A percentile compares a stretch with the other conserved stretches of the same genome.
These are phyloP conservation scores for Montipora capitata DNA, from an alignment of 92 coral and sea anemone species.

Conservation along the genomic window DNA sequence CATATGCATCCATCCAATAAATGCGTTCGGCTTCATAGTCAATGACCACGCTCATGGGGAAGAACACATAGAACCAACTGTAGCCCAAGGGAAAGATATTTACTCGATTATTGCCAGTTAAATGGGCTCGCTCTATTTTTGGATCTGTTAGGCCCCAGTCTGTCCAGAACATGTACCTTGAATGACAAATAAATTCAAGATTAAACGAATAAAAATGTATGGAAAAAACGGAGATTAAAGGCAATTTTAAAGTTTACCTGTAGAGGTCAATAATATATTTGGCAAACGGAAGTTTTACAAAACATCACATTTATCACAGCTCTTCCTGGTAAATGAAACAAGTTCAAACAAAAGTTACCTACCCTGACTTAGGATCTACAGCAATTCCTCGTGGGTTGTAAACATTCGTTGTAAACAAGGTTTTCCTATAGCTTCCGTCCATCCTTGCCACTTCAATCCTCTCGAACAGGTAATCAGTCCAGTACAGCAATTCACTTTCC, in stretches of 20 bases:
- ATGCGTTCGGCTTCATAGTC: conserved; percentile 73
- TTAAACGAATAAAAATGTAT: neutral
- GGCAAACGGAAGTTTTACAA: too few species aligned
- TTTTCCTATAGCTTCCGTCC: conserved; percentile 75
- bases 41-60: conserved; percentile 73
- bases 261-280: too few species aligned
- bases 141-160: conserved; percentile 67
- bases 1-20: conserved; percentile 81
- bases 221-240: neutral
- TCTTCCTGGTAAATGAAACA: neutral
- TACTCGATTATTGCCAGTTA: conserved; percentile 76
- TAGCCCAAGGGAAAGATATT: conserved; percentile 37
- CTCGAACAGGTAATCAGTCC: conserved; percentile 76
- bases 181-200: neutral
- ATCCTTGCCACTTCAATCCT: conserved; percentile 79
- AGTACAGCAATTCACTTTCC: conserved; percentile 82
- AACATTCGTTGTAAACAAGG: conserved; percentile 43
- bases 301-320: too few species aligned
- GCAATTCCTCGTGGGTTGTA: conserved; percentile 83
- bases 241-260: too few species aligned
- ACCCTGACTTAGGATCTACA: conserved; percentile 86
- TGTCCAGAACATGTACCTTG: conserved; percentile 79
- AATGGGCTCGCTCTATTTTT: conserved; percentile 77
- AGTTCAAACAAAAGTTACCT: neutral
- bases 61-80: neutral